Percentiles rank a stretch among this genome's conserved stretches.
phyloP scores from a whole-genome alignment of 2,797 vertebrate species.

The Monodelphis domestica region DNA sequence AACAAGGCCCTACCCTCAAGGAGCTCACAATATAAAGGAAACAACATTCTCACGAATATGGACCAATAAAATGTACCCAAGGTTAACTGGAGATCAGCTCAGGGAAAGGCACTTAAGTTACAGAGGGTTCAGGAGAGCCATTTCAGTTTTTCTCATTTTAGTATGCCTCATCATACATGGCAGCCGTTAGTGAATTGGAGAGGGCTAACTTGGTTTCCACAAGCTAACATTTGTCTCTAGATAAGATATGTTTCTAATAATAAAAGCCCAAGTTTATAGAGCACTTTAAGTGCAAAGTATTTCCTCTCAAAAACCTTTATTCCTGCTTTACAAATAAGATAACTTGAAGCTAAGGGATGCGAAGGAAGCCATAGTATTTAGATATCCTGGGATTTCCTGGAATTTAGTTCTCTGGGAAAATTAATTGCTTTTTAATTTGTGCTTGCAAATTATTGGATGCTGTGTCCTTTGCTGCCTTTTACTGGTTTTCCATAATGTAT shows the following conservation, averaged over 20 bases:
- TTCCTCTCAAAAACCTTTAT: background rate
- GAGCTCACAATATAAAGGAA: background rate
- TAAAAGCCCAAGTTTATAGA: background rate
- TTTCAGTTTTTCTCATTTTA: constrained; percentile 36
- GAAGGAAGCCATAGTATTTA: background rate
- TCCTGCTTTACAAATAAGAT: background rate
- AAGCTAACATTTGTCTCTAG: too few species aligned
- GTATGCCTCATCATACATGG: too few species aligned
- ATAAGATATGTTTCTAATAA: background rate
- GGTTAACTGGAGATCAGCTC: too few species aligned
- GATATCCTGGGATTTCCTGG: background rate
- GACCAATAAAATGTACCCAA: too few species aligned
- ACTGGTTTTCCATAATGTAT: background rate
- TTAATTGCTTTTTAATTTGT: too few species aligned
- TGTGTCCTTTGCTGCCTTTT: background rate
- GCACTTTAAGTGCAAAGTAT: background rate
- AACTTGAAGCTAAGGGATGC: background rate
- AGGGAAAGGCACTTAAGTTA: too few species aligned
- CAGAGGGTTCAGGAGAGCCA: background rate
- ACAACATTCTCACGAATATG: background rate
- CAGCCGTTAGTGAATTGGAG: background rate
- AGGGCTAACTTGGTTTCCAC: too few species aligned
- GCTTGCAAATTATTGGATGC: background rate
- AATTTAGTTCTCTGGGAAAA: too few species aligned
- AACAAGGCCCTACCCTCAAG: background rate